Evolutionary conservation across 2,888 invertebrate genomes (phyloP), one percentile per base, ranked within the genome.

Genomic region (Gymnosoma rotundatum): DNA sequence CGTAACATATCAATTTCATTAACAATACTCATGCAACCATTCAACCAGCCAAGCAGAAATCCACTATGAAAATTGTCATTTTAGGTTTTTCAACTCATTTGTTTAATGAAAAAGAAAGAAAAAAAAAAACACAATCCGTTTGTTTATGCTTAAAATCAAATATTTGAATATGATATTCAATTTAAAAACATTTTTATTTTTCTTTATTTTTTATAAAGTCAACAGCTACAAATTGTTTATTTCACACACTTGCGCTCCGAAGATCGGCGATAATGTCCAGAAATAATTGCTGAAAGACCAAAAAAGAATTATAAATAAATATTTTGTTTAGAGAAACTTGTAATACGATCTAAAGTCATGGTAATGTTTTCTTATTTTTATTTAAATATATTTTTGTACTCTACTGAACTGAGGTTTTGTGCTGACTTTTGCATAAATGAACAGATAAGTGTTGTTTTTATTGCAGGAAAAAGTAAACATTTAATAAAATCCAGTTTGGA

Each of bases 1-100:
- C 84, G 73, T 78, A 84, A 78, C 73, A 69, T 78, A 84, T 78
- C 76, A 70, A 74, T 84, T 84, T 84, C 84, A 84, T 84, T 76
- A 81, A 78, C 80, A 84, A 74, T 60, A 74, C 6, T 56, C 58
- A 50, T 10, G 25, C 21, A 58, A 72, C 38, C n/a, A 4, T 36
- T 52, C 45, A 69, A 20, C 12, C 64, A 38, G 12, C 16, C 38
- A 54, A 72, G 20, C 32, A 52, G 42, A 66, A 79, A 58, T 64
- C 50, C 63, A 75, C 63, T 67, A 56, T 61, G 32, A 70, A 75
- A 66, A 66, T 54, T 83, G 67, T 76, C 83, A 69, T 78, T 80
- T 84, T 16, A 54, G 38, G 67, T 80, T 64, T 78, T 32, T 48
- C 14, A 67, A 66, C 38, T 69, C 58, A 70, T 76, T 75, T 60